These are phyloP conservation scores for Loris lydekkerianus DNA, from an alignment of 2,797 vertebrate species.

Conservation along the genomic window DNA sequence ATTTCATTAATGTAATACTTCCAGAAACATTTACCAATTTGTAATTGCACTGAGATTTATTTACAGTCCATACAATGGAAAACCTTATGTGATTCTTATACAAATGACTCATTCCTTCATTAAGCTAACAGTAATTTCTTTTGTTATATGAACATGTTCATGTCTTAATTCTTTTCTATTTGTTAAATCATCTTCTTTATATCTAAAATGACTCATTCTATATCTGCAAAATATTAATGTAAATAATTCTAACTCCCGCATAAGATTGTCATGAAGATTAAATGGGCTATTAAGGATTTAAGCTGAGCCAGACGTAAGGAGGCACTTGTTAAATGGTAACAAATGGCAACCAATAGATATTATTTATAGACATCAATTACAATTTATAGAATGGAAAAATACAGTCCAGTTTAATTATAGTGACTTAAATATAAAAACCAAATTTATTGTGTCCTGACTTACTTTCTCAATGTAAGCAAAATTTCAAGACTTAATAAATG, in stretches of 20 bases:
- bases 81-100: not conserved
- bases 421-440: conserved; percentile 39
- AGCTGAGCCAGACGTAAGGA: not conserved
- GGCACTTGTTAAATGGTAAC: not conserved
- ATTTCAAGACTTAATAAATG: conserved; percentile 45
- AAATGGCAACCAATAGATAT: not conserved
- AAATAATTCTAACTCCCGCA: not conserved
- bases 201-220: not conserved
- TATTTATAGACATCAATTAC: not conserved
- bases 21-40: not conserved
- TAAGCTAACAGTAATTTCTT: not conserved
- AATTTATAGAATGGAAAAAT: conserved; percentile 36
- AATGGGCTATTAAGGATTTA: not conserved
- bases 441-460: not conserved
- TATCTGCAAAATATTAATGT: conserved; percentile 17
- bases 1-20: not conserved
- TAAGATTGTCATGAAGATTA: not conserved
- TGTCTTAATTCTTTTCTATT: not conserved
- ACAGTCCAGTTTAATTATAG: not conserved
- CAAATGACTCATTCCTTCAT: not conserved
- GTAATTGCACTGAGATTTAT: not conserved
- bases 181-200: not conserved
- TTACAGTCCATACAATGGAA: not conserved
- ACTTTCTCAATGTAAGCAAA: not conserved
- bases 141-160: conserved; percentile 2